Evolutionary conservation across 2,888 invertebrate genomes (phyloP).

Genomic region (Thalpophila matura): DNA sequence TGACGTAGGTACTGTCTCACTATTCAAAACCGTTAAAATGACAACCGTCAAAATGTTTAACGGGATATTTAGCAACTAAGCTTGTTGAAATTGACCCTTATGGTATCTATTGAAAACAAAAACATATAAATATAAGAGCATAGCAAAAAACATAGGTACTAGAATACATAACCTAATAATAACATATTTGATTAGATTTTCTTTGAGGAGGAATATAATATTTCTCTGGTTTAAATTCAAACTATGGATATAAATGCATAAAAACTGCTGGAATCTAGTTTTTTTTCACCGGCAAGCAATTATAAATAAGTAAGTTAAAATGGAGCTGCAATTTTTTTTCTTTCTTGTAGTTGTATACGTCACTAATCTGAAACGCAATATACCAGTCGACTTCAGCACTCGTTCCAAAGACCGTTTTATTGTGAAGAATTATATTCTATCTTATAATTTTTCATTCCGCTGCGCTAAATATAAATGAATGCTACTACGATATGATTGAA

Average conservation of each 20-base stretch:
- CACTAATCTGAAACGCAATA: constrained; percentile 34
- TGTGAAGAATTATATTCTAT: constrained; percentile 21
- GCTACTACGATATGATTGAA: background rate
- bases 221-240: background rate
- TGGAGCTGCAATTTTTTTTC: background rate
- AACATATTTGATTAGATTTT: too few relatives aligned
- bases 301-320: background rate
- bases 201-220: too few relatives aligned
- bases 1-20: too few relatives aligned
- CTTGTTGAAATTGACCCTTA: too few relatives aligned
- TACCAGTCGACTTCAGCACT: constrained; percentile 19
- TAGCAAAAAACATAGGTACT: too few relatives aligned
- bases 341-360: constrained; percentile 1
- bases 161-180: too few relatives aligned
- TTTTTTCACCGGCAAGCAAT: too few relatives aligned
- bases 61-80: too few relatives aligned
- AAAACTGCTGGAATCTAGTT: too few relatives aligned
- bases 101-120: background rate
- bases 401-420: constrained; percentile 4
- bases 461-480: constrained; percentile 33
- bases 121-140: too few relatives aligned
- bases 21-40: too few relatives aligned
- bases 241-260: background rate
- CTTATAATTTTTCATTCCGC: constrained; percentile 18
- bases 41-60: too few relatives aligned